Base-by-base conservation (phyloP, 2,113 vertebrate genomes). In the Leptobrachium ailaonicum region DNA sequence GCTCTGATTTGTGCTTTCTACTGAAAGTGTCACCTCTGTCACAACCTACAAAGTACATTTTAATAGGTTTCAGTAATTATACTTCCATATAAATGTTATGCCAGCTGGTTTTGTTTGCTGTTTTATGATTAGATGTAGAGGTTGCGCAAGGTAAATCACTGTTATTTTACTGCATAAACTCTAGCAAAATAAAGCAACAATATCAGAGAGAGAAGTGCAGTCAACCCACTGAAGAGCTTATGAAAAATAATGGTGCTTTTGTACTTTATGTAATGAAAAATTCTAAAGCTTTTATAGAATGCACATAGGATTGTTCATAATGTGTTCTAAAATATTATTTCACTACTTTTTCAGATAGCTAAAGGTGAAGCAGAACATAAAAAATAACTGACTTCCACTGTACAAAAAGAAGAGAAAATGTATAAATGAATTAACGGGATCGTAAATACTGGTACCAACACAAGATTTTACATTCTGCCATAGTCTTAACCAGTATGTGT, bases 11-110 rank as follows among this genome's bases (percentile, higher is more conserved):
- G 69, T 64, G 20, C 45, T 76, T 87, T 87, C 66, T 73, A 83
- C 82, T 84, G 9, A 74, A 82, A 63, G 76, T 82, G 84, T 87
- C 85, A 84, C 81, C 82, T 82, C 84, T 88, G 87, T 86, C 84
- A 84, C 82, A 85, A 76, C 82, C 76, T 13, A 0, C 40, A 53
- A 79, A 73, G 45, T 66, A 66, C 69, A 58, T 66, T 79, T 72
- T 79, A 72, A 79, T 43, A 56, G 68, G 68, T 41, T 68, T 68
- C 74, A 10, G 60, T 67, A 7, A 71, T 66, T 77, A 6, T 44
- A 69, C 32, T 12, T 82, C 32, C 50, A 71, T 71, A 75, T 47
- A 64, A 64, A 71, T 76, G 2, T 76, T 11, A 44, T 82, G 71
- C 63, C 79, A 75, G 73, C 60, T 79, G 7, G 0, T 41, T 54